phyloP scores from a whole-genome alignment of 1,140 invertebrate species.

The Drosophila bocki region DNA sequence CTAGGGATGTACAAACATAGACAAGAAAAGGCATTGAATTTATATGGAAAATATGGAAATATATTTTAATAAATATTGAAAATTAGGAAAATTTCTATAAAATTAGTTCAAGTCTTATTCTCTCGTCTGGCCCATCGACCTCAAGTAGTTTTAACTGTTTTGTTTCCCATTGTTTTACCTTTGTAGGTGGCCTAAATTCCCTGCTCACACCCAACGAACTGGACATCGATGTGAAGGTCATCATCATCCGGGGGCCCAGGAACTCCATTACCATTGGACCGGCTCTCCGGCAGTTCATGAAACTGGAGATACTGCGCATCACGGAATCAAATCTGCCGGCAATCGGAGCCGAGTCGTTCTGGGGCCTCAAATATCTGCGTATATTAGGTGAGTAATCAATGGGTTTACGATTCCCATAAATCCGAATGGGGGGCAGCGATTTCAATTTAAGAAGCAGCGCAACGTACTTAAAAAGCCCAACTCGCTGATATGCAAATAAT shows the following conservation, averaged over 20 bases:
- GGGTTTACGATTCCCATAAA: constrained; percentile 54
- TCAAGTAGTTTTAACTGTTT: constrained; percentile 27
- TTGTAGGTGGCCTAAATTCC: constrained; percentile 87
- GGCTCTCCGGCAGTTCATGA: constrained; percentile 88
- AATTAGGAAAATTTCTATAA: background rate
- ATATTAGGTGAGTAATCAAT: constrained; percentile 86
- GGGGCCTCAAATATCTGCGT: constrained; percentile 89
- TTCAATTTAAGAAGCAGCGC: constrained; percentile 62
- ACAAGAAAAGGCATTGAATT: background rate
- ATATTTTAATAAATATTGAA: too few relatives aligned
- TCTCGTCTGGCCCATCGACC: constrained; percentile 15
- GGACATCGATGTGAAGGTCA: constrained; percentile 88
- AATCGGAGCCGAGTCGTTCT: constrained; percentile 92
- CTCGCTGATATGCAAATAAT: constrained; percentile 74
- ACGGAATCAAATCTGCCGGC: constrained; percentile 91
- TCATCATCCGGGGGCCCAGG: constrained; percentile 89
- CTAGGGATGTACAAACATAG: background rate
- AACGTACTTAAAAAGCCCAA: constrained; percentile 48
- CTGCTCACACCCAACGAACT: constrained; percentile 87
- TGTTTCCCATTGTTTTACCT: constrained; percentile 83
- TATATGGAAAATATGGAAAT: too few relatives aligned
- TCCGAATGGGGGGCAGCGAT: constrained; percentile 39
- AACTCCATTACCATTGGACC: constrained; percentile 91
- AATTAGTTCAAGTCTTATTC: constrained; percentile 40
- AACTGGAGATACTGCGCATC: constrained; percentile 91